Percentiles rank a stretch among this genome's conserved stretches.
phyloP scores from a whole-genome alignment of 2,113 vertebrate genomes.

The Syngnathus floridae region DNA sequence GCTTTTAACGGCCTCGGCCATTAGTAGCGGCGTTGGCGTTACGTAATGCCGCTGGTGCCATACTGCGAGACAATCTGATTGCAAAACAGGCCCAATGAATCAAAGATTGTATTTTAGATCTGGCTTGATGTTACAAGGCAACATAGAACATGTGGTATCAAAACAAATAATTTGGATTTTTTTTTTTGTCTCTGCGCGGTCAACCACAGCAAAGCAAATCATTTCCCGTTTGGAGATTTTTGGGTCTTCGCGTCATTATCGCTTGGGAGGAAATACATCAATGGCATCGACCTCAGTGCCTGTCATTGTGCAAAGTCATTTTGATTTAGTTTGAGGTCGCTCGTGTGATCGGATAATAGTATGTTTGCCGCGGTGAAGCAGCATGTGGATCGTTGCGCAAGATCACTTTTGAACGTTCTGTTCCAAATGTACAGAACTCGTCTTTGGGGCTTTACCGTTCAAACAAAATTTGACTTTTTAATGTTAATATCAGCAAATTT shows the following conservation, averaged over 20 bases:
- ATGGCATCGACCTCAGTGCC: neutral
- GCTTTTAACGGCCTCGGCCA: neutral
- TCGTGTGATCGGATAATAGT: neutral
- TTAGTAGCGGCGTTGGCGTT: constrained; percentile 15
- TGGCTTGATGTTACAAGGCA: neutral
- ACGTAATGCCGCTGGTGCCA: constrained; percentile 7
- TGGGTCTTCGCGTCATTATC: neutral
- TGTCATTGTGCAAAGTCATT: neutral
- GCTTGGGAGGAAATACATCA: constrained; percentile 1
- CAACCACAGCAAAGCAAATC: constrained; percentile 2
- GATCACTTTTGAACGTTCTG: neutral
- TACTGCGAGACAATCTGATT: neutral
- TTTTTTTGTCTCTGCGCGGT: neutral
- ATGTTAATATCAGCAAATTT: neutral
- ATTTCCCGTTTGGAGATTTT: neutral
- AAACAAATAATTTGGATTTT: constrained; percentile 1
- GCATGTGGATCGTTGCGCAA: neutral
- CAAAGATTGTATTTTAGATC: no score
- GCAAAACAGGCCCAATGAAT: no score
- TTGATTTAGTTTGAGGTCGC: neutral
- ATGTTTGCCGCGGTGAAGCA: neutral
- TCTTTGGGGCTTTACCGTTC: neutral
- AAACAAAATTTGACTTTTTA: neutral
- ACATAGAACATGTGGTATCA: constrained; percentile 3
- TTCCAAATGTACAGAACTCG: neutral